phyloP scores from a whole-genome alignment of 2,113 vertebrate genomes.

The Apistogramma diplotaenia region DNA sequence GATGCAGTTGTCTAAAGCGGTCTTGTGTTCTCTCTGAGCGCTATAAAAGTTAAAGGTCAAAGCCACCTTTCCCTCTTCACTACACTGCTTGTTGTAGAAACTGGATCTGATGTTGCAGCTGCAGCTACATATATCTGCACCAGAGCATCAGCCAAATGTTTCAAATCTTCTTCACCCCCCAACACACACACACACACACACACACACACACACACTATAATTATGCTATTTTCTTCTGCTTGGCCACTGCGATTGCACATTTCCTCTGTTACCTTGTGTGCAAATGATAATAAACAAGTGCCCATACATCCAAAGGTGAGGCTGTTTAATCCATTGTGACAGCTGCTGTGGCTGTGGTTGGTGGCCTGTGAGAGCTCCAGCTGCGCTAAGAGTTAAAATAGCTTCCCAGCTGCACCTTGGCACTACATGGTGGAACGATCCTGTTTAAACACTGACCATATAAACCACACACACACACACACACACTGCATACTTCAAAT shows the following conservation, averaged over 20 bases:
- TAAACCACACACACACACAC: constrained; percentile 6
- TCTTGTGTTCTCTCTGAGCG: not conserved
- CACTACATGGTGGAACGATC: not conserved
- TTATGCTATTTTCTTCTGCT: not conserved
- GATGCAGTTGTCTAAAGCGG: not conserved
- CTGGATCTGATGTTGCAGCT: not conserved
- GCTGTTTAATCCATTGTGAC: not conserved
- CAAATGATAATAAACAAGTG: not conserved
- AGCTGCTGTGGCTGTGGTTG: constrained; percentile 19
- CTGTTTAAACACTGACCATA: not conserved
- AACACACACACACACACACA: not conserved
- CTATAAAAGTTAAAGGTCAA: not conserved
- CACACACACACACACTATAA: not conserved
- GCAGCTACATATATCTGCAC: not conserved
- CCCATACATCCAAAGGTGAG: not conserved
- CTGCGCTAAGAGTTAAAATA: constrained; percentile 40
- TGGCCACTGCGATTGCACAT: not conserved
- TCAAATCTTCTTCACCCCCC: not conserved
- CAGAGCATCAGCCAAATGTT: not conserved
- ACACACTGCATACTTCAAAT: constrained; percentile 13
- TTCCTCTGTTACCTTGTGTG: not conserved
- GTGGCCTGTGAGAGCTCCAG: constrained; percentile 16
- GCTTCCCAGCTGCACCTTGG: constrained; percentile 23
- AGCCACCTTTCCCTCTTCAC: not conserved
- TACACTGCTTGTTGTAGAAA: not conserved